Evolutionary conservation across 2,113 vertebrate genomes (phyloP), one percentile per base, ranked within the genome.

Genomic region (Procavia capensis): DNA sequence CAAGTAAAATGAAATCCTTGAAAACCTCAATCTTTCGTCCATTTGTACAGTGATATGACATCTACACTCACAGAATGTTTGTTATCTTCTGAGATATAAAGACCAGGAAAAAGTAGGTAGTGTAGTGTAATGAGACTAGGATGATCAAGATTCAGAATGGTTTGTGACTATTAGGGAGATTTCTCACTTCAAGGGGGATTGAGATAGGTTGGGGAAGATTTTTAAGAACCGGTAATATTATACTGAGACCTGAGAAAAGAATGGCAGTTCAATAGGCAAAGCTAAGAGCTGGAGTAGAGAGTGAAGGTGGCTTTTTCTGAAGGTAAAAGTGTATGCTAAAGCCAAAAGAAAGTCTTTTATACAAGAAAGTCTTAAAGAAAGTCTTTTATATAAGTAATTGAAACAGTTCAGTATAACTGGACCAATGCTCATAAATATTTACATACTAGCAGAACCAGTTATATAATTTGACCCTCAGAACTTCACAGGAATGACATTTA

Each of bases 341-440:
- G 27, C 9, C 27, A 45, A 47, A 47, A 47, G 17, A 54, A 54
- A 16, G 4, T 54, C 79, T 25, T 5, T 95, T 29, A n/a, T 25
- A 1, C 2, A 75, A 61, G 8, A 4, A 3, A 27, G 1, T 59
- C 5, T n/a, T n/a, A n/a, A n/a, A n/a, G n/a, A n/a, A n/a, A n/a
- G n/a, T n/a, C n/a, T n/a, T n/a, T n/a, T n/a, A n/a, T n/a, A n/a
- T n/a, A n/a, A n/a, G n/a, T n/a, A n/a, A n/a, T n/a, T n/a, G 63
- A 41, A n/a, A 14, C 59, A 70, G 70, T 27, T 75, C 22, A 34
- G 6, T 9, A 22, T 29, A 72, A 61, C 19, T 31, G 76, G 5
- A 72, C 3, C 17, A n/a, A 1, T 27, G 29, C 29, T 59, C 22
- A 61, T 68, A 36, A 72, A 57, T n/a, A 10, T 68, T 68, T 5